phyloP scores from a whole-genome alignment of 1,140 invertebrate species.

The Aporrectodea caliginosa region DNA sequence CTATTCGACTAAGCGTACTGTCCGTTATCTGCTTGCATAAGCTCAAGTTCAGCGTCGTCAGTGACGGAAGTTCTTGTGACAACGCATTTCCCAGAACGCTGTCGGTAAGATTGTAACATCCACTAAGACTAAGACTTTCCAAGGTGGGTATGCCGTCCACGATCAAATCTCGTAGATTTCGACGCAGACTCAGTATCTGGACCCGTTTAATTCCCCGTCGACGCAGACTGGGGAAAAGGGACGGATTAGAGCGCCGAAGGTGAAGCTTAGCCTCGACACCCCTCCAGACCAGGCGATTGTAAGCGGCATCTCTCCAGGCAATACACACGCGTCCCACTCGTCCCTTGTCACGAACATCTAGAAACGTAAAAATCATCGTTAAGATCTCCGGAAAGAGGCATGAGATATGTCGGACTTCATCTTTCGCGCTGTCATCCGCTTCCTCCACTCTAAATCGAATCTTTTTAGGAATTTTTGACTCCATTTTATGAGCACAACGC shows the following conservation, averaged over 20 bases:
- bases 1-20: conserved; percentile 73
- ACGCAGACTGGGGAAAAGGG: conserved; percentile 78
- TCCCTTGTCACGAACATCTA: conserved; percentile 82
- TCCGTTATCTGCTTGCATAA: conserved; percentile 93
- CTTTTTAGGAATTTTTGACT: not conserved
- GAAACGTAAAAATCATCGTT: conserved; percentile 82
- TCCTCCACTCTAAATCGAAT: not conserved
- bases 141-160: conserved; percentile 79
- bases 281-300: conserved; percentile 85
- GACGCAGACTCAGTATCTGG: conserved; percentile 79
- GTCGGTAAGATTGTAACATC: conserved; percentile 84
- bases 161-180: conserved; percentile 77
- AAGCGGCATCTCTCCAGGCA: conserved; percentile 80
- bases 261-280: conserved; percentile 86
- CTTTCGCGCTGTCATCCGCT: conserved; percentile 39
- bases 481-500: not conserved
- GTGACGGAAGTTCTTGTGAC: conserved; percentile 65
- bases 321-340: conserved; percentile 83
- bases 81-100: conserved; percentile 79
- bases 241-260: conserved; percentile 73
- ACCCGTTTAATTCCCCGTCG: conserved; percentile 80
- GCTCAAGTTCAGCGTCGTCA: conserved; percentile 79
- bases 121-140: conserved; percentile 81
- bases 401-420: conserved; percentile 65
- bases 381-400: conserved; percentile 86